Evolutionary conservation across 2,888 invertebrate species (phyloP), one percentile per base, ranked within the genome.

Genomic region (Calephelis perditalis): DNA sequence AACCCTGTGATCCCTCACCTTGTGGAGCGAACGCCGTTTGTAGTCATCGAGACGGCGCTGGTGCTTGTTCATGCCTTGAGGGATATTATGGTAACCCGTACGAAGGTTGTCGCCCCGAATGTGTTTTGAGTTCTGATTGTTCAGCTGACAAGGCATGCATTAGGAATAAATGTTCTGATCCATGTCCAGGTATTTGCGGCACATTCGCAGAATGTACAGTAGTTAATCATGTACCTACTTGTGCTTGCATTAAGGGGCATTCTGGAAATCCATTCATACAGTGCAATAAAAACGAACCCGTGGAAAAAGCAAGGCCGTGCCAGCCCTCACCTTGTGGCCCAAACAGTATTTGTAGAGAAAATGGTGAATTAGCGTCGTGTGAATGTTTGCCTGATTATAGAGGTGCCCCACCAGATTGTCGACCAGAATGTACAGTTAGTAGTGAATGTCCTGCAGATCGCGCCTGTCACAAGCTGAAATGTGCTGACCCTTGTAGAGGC

Each of bases 61-160:
- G 96, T 35, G 93, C 96, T 59, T 97, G 96, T 76, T 93, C 93
- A 49, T 97, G 96, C 73, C 92, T 96, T 65, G 92, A 94, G 72
- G 95, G 95, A 70, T 96, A 96, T 76, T 93, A 94, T 75, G 97
- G 97, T 61, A 96, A 96, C 84, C 96, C 97, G 5, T 96, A 96
- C 72, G 95, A 96, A 80, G 95, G 95, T 54, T 96, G 97, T 74
- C 92, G 96, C 68, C 97, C 97, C 2, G 97, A 97, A 87, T 97
- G 97, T 79, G 94, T 96, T 45, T 91, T 96, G 2, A 97, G 95
- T 78, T 94, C 96, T 0, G 97, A 97, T 75, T 97, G 97, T 79
- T 92, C 95, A 44, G 94, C 95, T 3, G 95, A 96, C 74, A 95
- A 94, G 78, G 94, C 96, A 54, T 97, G 97, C 73, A 92, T 95